A percentile compares a stretch with the other conserved stretches of the same genome.
phyloP scores from a whole-genome alignment of 2,888 invertebrate species.

The Drosophila ustulata region DNA sequence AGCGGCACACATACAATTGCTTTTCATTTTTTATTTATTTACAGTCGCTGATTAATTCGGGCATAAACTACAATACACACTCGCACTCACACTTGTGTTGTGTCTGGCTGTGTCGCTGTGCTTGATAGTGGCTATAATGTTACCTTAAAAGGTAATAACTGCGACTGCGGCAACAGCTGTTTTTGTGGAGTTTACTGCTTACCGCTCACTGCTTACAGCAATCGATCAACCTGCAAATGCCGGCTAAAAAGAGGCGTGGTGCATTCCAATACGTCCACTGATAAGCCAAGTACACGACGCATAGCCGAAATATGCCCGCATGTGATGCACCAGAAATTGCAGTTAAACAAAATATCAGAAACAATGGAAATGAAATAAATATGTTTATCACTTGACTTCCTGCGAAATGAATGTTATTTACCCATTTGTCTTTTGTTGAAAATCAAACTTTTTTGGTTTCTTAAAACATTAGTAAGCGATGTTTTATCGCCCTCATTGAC shows the following conservation, averaged over 20 bases:
- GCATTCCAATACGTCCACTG: conserved; percentile 20
- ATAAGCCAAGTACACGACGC: conserved; percentile 36
- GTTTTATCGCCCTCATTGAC: conserved; percentile 39
- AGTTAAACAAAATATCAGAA: conserved; percentile 2
- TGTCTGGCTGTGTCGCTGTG: conserved; percentile 8
- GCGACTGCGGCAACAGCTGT: conserved; percentile 33
- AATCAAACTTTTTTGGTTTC: conserved; percentile 16
- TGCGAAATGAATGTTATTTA: conserved; percentile 30
- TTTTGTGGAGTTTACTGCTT: conserved; percentile 25
- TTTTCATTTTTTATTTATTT: conserved; percentile 38
- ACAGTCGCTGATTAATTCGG: conserved; percentile 57
- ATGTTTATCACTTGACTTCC: conserved; percentile 61
- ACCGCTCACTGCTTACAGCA: conserved; percentile 24
- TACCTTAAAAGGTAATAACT: conserved; percentile 64
- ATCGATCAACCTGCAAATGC: conserved; percentile 45
- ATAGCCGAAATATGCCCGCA: conserved; percentile 34
- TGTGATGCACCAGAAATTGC: conserved; percentile 14
- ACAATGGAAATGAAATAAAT: conserved; percentile 9
- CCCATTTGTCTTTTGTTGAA: conserved; percentile 23
- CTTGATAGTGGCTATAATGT: conserved; percentile 34
- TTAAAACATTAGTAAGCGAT: conserved; percentile 33
- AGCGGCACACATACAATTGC: conserved; percentile 39
- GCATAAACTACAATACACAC: conserved; percentile 37
- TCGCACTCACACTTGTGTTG: conserved; percentile 3
- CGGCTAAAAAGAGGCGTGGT: conserved; percentile 35